These are phyloP conservation scores for Montipora capitata DNA, from an alignment of 92 coral and sea anemone species.

Conservation along the genomic window DNA sequence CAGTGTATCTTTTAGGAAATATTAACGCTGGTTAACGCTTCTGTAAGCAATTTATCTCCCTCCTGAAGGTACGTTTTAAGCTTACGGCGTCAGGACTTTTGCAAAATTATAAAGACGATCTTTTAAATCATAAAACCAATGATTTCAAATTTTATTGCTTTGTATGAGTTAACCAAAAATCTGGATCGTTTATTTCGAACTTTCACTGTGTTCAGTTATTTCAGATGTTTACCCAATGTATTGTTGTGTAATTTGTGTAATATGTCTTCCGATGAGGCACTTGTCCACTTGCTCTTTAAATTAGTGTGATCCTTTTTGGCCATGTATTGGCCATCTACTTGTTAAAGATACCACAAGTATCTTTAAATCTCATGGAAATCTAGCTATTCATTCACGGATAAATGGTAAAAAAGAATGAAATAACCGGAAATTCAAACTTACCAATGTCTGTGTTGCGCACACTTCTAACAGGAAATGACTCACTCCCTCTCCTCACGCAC, in stretches of 20 bases:
- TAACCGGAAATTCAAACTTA: constrained; percentile 55
- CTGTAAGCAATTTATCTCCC: not conserved
- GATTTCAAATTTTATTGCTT: constrained; percentile 17
- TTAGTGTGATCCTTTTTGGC: not conserved
- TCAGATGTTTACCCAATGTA: constrained; percentile 10
- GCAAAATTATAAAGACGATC: constrained; percentile 6
- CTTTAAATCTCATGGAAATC: not conserved
- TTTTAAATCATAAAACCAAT: not conserved
- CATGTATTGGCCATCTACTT: not conserved
- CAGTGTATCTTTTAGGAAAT: not conserved
- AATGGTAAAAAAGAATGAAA: not conserved
- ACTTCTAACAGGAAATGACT: constrained; percentile 49
- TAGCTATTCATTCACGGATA: not conserved
- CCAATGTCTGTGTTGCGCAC: constrained; percentile 50
- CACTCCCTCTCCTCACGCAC: constrained; percentile 36
- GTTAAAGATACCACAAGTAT: not conserved
- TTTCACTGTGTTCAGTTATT: not conserved
- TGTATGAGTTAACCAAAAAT: constrained; percentile 30
- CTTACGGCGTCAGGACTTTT: too few species aligned
- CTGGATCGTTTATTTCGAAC: constrained; percentile 26
- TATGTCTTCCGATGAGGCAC: not conserved
- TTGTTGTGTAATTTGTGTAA: not conserved
- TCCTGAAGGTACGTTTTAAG: too few species aligned
- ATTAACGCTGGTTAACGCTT: not conserved
- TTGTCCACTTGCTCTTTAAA: not conserved